These are phyloP conservation scores for Rhopalosiphum padi DNA, from an alignment of 1,140 invertebrate species.

Conservation along the genomic window DNA sequence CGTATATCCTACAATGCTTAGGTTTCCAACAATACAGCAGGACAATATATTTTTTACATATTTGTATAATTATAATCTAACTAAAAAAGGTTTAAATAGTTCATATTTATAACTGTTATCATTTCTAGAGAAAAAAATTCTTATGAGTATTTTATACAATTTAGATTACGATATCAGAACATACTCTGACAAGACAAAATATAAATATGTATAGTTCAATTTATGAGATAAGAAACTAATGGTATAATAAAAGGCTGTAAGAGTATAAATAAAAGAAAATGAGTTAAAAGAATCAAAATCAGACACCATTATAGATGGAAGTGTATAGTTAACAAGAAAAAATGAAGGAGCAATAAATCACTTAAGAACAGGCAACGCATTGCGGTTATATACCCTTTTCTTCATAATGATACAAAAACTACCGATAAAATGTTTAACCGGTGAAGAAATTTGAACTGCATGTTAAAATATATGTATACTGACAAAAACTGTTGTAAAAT, in stretches of 20 bases:
- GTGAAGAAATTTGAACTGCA: background rate
- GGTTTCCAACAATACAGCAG: background rate
- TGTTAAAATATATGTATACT: background rate
- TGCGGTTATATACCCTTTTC: background rate
- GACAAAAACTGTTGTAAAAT: background rate
- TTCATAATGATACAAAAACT: background rate
- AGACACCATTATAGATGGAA: background rate
- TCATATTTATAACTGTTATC: background rate
- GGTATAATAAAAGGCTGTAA: background rate
- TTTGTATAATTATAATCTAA: background rate
- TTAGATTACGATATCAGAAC: background rate
- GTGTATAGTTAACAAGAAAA: background rate
- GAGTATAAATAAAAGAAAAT: background rate
- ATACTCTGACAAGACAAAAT: background rate
- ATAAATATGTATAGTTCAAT: conserved; percentile 5
- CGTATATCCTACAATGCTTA: background rate
- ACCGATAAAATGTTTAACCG: background rate
- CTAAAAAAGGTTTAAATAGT: too few relatives aligned
- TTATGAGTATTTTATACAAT: background rate
- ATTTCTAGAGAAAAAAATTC: background rate
- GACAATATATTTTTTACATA: background rate
- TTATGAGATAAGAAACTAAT: background rate
- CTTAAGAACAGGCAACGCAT: background rate
- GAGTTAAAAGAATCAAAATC: background rate
- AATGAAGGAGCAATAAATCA: background rate